Percentiles rank a stretch among this genome's conserved stretches.
phyloP scores from a whole-genome alignment of 2,797 vertebrate species.

The Peromyscus melanophrys region DNA sequence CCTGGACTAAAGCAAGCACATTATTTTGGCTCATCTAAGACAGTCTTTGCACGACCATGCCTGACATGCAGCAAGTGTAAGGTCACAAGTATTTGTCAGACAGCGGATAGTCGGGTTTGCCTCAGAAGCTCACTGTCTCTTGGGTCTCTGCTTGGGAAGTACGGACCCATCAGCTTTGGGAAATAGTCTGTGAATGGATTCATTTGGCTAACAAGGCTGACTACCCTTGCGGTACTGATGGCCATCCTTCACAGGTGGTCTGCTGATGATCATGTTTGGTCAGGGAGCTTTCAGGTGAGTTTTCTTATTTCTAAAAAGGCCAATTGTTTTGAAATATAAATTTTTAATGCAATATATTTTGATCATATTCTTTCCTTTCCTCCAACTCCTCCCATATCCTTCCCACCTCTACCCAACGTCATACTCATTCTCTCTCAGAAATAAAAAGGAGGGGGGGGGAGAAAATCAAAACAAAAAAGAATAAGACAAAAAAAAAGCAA shows the following conservation, averaged over 20 bases:
- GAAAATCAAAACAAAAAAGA: neutral
- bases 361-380: neutral
- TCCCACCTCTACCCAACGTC: neutral
- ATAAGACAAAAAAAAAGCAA: neutral
- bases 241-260: neutral
- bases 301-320: neutral
- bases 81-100: constrained; percentile 1
- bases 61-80: neutral
- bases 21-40: neutral
- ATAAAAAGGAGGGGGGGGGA: neutral
- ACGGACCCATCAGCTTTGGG: neutral
- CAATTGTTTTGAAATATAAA: neutral
- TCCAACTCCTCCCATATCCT: neutral
- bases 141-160: neutral
- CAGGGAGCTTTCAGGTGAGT: constrained; percentile 51
- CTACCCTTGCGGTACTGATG: neutral
- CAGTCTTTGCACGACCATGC: neutral
- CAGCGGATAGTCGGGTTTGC: too few species aligned
- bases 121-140: neutral
- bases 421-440: neutral
- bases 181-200: neutral
- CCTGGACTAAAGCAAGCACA: neutral
- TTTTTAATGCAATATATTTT: neutral
- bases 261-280: neutral
- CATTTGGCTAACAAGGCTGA: neutral